Conservation (phyloP, 2,888 invertebrate species). For the Ochropleura leucogaster region DNA sequence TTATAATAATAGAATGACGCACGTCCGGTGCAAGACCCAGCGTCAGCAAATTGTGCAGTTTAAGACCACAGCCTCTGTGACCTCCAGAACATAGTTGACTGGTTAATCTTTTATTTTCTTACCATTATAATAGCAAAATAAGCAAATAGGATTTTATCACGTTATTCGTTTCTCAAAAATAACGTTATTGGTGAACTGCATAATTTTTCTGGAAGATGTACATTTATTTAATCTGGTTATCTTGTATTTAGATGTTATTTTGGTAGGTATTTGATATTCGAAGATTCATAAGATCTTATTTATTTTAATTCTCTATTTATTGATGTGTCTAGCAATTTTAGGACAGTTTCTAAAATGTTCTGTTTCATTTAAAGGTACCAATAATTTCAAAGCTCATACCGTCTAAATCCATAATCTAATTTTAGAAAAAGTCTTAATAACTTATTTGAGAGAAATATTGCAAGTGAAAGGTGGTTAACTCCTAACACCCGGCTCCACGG, state of each 20-base stretch:
- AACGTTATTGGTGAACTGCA: neutral
- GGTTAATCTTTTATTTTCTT: neutral
- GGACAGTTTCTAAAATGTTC: neutral
- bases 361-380: neutral
- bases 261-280: neutral
- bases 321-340: neutral
- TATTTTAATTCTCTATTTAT: neutral
- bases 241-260: neutral
- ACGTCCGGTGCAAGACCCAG: no score
- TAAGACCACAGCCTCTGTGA: neutral
- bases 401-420: neutral
- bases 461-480: conserved; percentile 12
- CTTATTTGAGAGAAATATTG: neutral
- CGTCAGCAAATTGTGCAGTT: no score
- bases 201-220: neutral
- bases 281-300: neutral
- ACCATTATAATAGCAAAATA: neutral
- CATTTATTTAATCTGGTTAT: neutral
- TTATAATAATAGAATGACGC: no score
- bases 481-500: conserved; percentile 1
- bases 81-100: neutral
- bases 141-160: neutral
- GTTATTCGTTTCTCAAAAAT: neutral
- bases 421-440: neutral
- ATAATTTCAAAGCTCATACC: neutral